Base-by-base conservation (phyloP, 2,113 vertebrate genomes). In the Pangasianodon gigas region DNA sequence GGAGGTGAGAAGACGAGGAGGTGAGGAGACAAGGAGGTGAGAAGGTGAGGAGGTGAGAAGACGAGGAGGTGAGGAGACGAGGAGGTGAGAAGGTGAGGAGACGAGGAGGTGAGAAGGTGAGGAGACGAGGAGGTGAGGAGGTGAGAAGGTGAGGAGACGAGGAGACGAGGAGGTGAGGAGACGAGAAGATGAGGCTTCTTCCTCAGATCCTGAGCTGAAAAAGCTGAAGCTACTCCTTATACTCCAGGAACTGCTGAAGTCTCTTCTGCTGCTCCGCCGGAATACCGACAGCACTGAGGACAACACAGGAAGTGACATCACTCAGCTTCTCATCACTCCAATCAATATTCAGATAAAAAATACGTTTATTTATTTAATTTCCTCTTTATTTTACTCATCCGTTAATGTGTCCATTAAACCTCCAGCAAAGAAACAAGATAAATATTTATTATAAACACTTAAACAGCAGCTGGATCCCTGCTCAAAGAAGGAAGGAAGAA, bases 161-260 rank as follows among this genome's bases (percentile, higher is more conserved):
- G 37, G 37, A 37, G 37, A 37, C 37, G 37, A 37, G 37, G 37
- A 37, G 37, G 37, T 37, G 37, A 37, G 37, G 1, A 37, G 37
- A 1, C 1, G 37, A 37, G 37, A 37, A 37, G 37, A 37, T 37
- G 37, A 37, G 37, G 37, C 37, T 37, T 37, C 37, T 37, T 37
- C 37, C 37, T 37, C 37, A 37, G 37, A 37, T n/a, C n/a, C n/a
- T n/a, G n/a, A n/a, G n/a, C n/a, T n/a, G n/a, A n/a, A n/a, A 1
- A 37, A 37, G 37, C 37, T 37, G 37, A 37, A 37, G 37, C 37
- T 37, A 99, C 92, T 99, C 98, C 94, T 98, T 99, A 94, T 97
- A 98, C 62, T 99, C 97, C 96, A 99, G 94, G 94, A 99, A 99
- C 91, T 98, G 98, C 91, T 98, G 98, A 93, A 99, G 95, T 94